Conservation (phyloP, 2,797 vertebrate species). For the Mastacembelus armatus region DNA sequence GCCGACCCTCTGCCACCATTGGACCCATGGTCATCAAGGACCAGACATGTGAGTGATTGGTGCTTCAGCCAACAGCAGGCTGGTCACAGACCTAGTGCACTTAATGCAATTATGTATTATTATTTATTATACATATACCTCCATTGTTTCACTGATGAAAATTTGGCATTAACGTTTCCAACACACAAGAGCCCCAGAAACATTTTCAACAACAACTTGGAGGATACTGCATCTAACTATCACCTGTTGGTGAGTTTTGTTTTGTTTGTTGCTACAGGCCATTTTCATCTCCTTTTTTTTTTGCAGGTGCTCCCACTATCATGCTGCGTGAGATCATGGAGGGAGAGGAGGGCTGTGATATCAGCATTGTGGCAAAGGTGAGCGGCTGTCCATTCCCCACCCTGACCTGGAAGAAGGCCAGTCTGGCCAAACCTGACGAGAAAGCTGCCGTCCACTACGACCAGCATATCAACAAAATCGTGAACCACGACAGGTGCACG, state of each 20-base stretch:
- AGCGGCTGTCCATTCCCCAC: slow-evolving; percentile 97
- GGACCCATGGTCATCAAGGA: slow-evolving; percentile 95
- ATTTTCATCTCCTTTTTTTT: neutral
- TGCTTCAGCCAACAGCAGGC: slow-evolving; percentile 4
- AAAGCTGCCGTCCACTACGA: slow-evolving; percentile 90
- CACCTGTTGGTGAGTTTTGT: neutral
- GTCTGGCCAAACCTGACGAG: slow-evolving; percentile 89
- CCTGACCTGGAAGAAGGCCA: slow-evolving; percentile 92
- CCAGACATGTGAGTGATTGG: slow-evolving; percentile 91
- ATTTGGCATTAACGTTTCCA: too few species aligned
- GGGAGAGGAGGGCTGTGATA: slow-evolving; percentile 92
- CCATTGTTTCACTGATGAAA: too few species aligned
- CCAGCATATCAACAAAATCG: slow-evolving; percentile 93
- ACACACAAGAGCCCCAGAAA: too few species aligned
- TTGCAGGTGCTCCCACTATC: slow-evolving; percentile 91
- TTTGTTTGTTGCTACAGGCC: too few species aligned
- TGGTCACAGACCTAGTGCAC: neutral
- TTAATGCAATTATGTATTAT: too few species aligned
- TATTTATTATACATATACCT: too few species aligned
- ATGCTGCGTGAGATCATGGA: slow-evolving; percentile 93
- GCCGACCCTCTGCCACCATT: slow-evolving; percentile 92
- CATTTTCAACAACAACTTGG: too few species aligned
- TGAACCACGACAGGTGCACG: slow-evolving; percentile 92
- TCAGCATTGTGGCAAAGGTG: slow-evolving; percentile 93
- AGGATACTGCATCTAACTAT: neutral